A percentile compares a stretch with the other conserved stretches of the same genome.
These are phyloP conservation scores for Cichlasoma orientale DNA, from an alignment of 2,797 vertebrate species.

Conservation along the genomic window DNA sequence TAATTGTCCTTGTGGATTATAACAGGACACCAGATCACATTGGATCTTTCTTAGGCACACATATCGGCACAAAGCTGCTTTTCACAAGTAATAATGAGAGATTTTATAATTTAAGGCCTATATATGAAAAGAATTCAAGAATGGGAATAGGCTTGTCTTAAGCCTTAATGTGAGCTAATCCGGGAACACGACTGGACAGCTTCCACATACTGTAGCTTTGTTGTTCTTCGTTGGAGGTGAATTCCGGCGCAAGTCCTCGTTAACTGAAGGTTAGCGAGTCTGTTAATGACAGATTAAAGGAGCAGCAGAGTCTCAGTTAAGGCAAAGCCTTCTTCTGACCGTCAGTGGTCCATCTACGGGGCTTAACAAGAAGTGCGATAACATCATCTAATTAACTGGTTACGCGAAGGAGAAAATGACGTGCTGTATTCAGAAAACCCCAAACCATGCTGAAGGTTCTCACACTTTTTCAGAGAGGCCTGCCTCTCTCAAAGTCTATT, in stretches of 20 bases:
- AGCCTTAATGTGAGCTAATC: conserved; percentile 1
- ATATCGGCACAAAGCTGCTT: not conserved
- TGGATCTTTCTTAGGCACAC: not conserved
- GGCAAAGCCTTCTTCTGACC: not conserved
- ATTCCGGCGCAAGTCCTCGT: not conserved
- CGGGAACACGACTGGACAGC: not conserved
- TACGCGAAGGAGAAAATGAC: not conserved
- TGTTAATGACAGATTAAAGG: not conserved
- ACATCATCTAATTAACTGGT: not conserved
- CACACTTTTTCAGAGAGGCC: not conserved
- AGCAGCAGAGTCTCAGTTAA: not conserved
- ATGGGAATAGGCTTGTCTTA: not conserved
- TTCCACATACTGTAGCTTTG: not conserved
- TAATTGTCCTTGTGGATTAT: not conserved
- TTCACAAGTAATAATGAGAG: not conserved
- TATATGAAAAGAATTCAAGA: not conserved
- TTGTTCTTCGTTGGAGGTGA: not conserved
- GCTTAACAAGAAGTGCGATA: not conserved
- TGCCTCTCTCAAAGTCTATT: not conserved
- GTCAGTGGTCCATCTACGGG: not conserved
- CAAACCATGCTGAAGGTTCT: not conserved
- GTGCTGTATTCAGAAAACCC: not conserved
- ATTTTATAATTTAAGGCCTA: not conserved
- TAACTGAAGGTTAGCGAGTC: not conserved
- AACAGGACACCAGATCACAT: not conserved